Conservation (phyloP, 2,888 invertebrate species). For the Drosophila quasianomalipes region DNA sequence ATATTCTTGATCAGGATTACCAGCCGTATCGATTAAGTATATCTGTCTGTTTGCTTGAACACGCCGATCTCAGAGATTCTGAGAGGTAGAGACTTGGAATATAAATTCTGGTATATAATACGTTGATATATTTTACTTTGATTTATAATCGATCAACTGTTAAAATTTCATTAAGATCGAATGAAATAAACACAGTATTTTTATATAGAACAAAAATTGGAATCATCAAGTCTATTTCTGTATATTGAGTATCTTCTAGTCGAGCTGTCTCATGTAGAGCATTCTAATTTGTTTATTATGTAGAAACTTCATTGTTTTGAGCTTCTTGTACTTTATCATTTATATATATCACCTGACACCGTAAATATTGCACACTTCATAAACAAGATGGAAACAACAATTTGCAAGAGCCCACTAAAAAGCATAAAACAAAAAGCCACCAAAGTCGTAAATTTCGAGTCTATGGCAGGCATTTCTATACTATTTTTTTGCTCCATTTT, state of each 20-base stretch:
- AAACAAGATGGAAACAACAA: slow-evolving; percentile 21
- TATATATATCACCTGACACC: slow-evolving; percentile 11
- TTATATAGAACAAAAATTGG: not conserved
- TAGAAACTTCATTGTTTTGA: not conserved
- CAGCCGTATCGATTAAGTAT: no score
- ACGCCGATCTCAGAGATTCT: no score
- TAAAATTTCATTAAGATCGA: not conserved
- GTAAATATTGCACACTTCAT: slow-evolving; percentile 38
- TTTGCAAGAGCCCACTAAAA: slow-evolving; percentile 14
- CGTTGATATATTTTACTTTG: not conserved
- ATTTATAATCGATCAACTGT: not conserved
- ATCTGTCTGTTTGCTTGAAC: no score
- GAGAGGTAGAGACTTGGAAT: not conserved
- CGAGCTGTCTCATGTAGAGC: not conserved
- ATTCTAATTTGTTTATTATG: not conserved
- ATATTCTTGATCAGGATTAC: no score
- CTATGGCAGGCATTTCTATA: slow-evolving; percentile 37
- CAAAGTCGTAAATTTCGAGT: slow-evolving; percentile 59
- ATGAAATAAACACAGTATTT: not conserved
- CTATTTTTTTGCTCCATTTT: not conserved
- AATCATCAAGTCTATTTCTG: not conserved
- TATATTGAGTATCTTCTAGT: not conserved
- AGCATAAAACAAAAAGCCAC: not conserved
- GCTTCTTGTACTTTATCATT: not conserved
- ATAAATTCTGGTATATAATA: not conserved